A percentile compares a stretch with the other conserved stretches of the same genome.
These are phyloP conservation scores for Eospalax fontanierii DNA, from an alignment of 2,797 vertebrate genomes.

Conservation along the genomic window DNA sequence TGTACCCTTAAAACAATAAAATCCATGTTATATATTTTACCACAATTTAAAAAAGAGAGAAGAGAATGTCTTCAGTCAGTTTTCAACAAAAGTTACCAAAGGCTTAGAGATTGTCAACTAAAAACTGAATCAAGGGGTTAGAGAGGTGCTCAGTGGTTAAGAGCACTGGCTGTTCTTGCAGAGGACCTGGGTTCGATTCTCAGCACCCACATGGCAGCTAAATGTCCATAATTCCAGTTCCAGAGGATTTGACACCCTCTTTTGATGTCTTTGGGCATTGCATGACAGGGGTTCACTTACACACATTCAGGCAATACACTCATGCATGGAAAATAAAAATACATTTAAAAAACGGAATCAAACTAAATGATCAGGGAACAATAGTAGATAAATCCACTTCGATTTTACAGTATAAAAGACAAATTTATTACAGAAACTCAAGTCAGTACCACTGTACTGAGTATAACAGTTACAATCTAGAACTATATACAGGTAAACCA, in stretches of 20 bases:
- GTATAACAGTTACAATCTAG: not conserved
- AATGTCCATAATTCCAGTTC: no score
- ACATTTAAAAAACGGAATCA: no score
- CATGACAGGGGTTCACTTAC: no score
- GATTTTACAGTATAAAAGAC: constrained; percentile 45
- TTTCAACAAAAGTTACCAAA: constrained; percentile 13
- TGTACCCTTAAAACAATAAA: not conserved
- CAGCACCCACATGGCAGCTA: no score
- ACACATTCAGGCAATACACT: no score
- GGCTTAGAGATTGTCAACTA: constrained; percentile 19
- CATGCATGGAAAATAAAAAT: no score
- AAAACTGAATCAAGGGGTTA: not conserved
- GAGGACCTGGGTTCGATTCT: no score
- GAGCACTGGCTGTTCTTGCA: no score
- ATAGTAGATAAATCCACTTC: not conserved
- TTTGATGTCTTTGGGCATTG: no score
- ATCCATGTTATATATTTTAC: constrained; percentile 22
- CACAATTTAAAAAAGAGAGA: not conserved
- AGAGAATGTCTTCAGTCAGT: not conserved
- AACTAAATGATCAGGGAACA: not conserved
- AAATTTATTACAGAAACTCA: constrained; percentile 53
- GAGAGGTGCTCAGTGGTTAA: no score
- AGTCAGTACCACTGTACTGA: constrained; percentile 19
- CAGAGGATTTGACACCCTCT: no score
- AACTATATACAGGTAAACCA: not conserved